These are phyloP conservation scores for Dynastes grantii DNA, from an alignment of 2,888 invertebrate genomes.

Conservation along the genomic window DNA sequence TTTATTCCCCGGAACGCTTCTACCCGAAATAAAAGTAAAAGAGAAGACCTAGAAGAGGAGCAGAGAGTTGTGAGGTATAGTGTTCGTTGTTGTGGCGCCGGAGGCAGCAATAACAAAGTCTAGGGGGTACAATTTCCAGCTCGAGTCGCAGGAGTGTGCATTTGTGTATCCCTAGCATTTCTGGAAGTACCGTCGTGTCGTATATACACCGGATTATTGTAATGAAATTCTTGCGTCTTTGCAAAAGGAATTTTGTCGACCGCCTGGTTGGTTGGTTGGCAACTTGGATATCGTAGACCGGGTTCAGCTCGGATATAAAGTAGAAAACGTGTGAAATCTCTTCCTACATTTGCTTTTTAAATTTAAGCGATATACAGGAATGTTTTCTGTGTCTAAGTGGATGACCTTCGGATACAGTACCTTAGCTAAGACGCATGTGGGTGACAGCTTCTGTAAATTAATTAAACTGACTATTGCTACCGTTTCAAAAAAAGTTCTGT, in stretches of 20 bases:
- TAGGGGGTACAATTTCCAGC: slow-evolving; percentile 37
- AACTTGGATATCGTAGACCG: neutral
- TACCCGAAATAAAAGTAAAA: slow-evolving; percentile 40
- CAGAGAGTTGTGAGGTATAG: slow-evolving; percentile 10
- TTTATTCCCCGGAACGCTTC: neutral
- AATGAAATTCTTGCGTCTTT: slow-evolving; percentile 48
- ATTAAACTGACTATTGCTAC: no score
- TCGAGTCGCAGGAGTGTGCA: neutral
- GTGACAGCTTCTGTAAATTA: no score
- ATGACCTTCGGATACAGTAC: no score
- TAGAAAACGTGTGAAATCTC: neutral
- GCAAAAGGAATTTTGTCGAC: slow-evolving; percentile 9
- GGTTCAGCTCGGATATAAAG: neutral
- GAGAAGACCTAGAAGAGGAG: neutral
- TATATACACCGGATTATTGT: slow-evolving; percentile 36
- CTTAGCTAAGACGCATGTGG: no score
- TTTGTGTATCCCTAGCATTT: neutral
- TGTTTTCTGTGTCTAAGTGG: no score
- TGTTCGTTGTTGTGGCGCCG: slow-evolving; percentile 46
- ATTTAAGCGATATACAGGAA: slow-evolving; percentile 4
- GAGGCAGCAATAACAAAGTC: slow-evolving; percentile 48
- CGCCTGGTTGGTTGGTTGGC: neutral
- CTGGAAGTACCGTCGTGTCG: neutral
- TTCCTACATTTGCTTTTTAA: neutral
- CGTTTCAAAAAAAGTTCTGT: no score